Evolutionary conservation across 2,888 invertebrate species (phyloP).

Genomic region (Teleiodes luculella): DNA sequence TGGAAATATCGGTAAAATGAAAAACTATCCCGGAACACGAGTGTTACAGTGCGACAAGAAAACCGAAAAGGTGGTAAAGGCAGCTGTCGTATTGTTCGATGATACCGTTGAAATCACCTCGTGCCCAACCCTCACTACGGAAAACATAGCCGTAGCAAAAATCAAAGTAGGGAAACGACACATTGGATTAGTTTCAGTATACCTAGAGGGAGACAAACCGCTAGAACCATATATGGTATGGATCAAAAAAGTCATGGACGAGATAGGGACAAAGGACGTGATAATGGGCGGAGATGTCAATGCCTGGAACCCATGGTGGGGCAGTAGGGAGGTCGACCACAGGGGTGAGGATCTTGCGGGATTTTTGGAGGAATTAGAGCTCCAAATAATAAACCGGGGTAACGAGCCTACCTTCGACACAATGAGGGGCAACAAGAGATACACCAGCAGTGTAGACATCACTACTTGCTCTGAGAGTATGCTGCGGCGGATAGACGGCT

Average conservation of each 20-base stretch:
- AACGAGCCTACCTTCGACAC: conserved; percentile 18
- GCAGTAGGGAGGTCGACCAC: conserved; percentile 15
- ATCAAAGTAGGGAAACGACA: background rate
- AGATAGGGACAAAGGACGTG: no score
- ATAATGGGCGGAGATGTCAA: conserved; percentile 14
- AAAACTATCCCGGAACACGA: background rate
- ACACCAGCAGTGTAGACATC: background rate
- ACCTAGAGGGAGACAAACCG: no score
- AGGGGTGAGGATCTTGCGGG: conserved; percentile 19
- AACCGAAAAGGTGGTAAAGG: background rate
- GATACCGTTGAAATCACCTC: background rate
- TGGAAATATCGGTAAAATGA: no score
- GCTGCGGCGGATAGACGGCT: conserved; percentile 8
- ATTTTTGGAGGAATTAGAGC: conserved; percentile 1
- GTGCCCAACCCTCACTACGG: conserved; percentile 11
- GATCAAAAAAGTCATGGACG: no score
- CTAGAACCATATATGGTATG: no score
- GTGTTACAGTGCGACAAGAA: background rate
- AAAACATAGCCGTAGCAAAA: conserved; percentile 14
- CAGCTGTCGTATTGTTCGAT: background rate
- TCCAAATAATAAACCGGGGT: conserved; percentile 14
- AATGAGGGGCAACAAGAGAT: background rate
- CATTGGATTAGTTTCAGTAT: no score
- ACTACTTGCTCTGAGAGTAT: conserved; percentile 13
- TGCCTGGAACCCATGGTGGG: conserved; percentile 21